These are phyloP conservation scores for Flabesymbios commensalis DNA, from an alignment of 2,888 invertebrate species.

Conservation along the genomic window DNA sequence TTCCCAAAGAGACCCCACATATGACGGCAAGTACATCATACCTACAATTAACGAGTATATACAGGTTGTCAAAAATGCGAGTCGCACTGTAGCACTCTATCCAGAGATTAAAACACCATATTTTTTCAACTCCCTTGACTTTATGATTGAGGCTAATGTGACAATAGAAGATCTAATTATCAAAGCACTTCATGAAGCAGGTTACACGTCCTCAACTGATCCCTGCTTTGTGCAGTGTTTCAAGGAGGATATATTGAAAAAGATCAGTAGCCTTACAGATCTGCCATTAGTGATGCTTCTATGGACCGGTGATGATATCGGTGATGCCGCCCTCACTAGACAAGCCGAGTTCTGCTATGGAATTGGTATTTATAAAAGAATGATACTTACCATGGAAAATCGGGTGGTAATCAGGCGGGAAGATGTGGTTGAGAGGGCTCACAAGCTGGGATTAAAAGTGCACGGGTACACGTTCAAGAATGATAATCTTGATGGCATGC, in stretches of 20 bases:
- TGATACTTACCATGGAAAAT: neutral
- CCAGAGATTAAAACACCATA: constrained; percentile 13
- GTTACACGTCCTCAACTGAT: neutral
- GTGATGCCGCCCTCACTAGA: neutral
- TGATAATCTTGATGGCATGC: too few relatives aligned
- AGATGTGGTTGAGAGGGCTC: constrained; percentile 2
- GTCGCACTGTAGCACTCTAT: constrained; percentile 14
- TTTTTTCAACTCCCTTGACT: neutral
- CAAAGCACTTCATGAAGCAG: neutral
- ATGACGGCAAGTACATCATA: constrained; percentile 5
- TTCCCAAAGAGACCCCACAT: constrained; percentile 1
- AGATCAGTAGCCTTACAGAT: neutral
- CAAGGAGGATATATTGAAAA: neutral
- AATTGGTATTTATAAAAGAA: neutral
- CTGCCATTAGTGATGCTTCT: constrained; percentile 6
- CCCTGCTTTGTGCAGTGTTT: constrained; percentile 16
- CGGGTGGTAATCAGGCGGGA: neutral
- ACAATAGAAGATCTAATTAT: constrained; percentile 9
- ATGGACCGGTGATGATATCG: neutral
- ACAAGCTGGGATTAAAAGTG: neutral
- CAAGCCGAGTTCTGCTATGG: neutral
- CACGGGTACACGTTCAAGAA: constrained; percentile 13
- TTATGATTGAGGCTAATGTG: neutral
- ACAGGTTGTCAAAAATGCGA: constrained; percentile 3
- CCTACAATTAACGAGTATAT: constrained; percentile 11